Evolutionary conservation across 2,888 invertebrate species (phyloP), one percentile per base, ranked within the genome.

Genomic region (Salticus scenicus): DNA sequence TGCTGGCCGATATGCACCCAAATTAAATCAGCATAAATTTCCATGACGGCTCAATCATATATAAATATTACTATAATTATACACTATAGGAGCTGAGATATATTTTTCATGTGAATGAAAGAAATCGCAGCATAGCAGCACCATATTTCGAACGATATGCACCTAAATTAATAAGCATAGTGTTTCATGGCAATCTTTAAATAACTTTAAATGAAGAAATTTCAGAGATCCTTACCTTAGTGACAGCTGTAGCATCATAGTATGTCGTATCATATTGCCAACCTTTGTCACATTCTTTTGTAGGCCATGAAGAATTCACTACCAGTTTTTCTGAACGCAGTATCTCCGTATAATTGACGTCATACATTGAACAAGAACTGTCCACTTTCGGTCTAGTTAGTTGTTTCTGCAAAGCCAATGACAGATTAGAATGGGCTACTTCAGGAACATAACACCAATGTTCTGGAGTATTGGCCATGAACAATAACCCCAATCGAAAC

Each of bases 191-290:
- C n/a, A n/a, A n/a, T n/a, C n/a, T n/a, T n/a, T n/a, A n/a, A n/a
- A n/a, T n/a, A n/a, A n/a, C n/a, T n/a, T n/a, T n/a, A n/a, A n/a
- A n/a, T n/a, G 12, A 24, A n/a, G n/a, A n/a, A n/a, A n/a, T n/a
- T n/a, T n/a, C n/a, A n/a, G n/a, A n/a, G n/a, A n/a, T n/a, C 89
- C 90, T 91, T 91, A 96, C 96, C 93, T 96, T 95, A 20, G 94
- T 94, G n/a, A 95, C 94, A n/a, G 96, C 93, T 0, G 96, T 95
- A 89, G 93, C 94, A 73, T 93, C 93, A 90, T 95, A 95, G 72
- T 94, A 92, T 17, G 92, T 92, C 78, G 92, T 93, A 89, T 96
- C 94, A 90, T 94, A 96, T 74, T 92, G 93, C 96, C 96, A 96
- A 1, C 95, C 96, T 89, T 94, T 91, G 84, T 92, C 92, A 90